These are phyloP conservation scores for Psittacula derbiana DNA, from an alignment of 2,797 vertebrate species.

Conservation along the genomic window DNA sequence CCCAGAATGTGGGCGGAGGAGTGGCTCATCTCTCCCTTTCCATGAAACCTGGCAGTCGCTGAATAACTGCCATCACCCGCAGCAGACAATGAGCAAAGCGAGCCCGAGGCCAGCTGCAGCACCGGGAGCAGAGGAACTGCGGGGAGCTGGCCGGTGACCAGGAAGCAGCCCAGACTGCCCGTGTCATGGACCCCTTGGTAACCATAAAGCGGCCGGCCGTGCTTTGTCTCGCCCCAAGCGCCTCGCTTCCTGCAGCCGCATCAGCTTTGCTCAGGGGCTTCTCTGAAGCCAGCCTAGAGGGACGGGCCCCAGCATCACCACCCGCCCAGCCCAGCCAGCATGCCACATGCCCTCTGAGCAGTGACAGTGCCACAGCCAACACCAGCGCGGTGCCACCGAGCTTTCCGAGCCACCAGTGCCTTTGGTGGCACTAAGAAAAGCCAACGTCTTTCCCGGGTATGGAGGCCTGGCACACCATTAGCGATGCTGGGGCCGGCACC, in stretches of 20 bases:
- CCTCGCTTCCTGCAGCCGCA: background rate
- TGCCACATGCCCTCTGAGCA: accelerated
- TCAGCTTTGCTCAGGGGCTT: background rate
- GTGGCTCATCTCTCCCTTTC: slow-evolving; percentile 38
- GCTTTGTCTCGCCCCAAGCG: background rate
- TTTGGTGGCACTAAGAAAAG: background rate
- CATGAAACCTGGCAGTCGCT: slow-evolving; percentile 29
- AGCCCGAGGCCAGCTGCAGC: slow-evolving; percentile 28
- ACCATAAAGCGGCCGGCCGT: background rate
- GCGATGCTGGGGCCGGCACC: background rate
- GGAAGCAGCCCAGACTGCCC: slow-evolving; percentile 59
- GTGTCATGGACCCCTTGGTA: slow-evolving; percentile 15
- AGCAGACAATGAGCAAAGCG: slow-evolving; percentile 34
- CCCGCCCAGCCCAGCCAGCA: background rate
- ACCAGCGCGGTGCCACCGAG: background rate
- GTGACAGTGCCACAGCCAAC: background rate
- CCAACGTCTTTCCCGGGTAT: background rate
- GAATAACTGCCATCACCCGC: slow-evolving; percentile 10
- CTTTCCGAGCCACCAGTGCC: background rate
- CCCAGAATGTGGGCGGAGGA: slow-evolving; percentile 42
- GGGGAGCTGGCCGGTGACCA: slow-evolving; percentile 40
- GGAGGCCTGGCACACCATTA: background rate
- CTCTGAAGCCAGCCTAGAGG: background rate
- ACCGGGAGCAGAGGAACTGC: background rate
- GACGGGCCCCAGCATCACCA: background rate